Conservation (phyloP, 2,797 vertebrate genomes). For the Galagoides demidoff region DNA sequence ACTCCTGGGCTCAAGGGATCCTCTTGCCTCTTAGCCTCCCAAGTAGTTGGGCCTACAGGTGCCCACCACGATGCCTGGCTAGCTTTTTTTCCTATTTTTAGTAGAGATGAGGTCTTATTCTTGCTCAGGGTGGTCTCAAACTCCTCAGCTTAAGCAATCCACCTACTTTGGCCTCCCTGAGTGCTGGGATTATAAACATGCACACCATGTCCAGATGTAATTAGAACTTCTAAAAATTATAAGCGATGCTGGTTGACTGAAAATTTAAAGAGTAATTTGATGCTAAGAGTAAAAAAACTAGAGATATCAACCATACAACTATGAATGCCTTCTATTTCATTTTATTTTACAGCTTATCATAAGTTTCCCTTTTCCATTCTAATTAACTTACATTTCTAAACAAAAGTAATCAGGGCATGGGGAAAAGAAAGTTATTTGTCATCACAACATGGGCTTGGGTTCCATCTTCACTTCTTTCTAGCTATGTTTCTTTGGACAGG, state of each 20-base stretch:
- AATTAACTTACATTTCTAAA: slow-evolving; percentile 72
- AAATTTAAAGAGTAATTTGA: slow-evolving; percentile 47
- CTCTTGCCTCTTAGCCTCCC: too few relatives aligned
- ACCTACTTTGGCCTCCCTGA: too few relatives aligned
- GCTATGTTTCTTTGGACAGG: not conserved
- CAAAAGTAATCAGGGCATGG: slow-evolving; percentile 1
- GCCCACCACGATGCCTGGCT: too few relatives aligned
- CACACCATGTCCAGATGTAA: not conserved
- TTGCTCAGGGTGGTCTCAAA: too few relatives aligned
- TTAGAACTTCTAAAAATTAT: not conserved
- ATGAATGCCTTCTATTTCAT: slow-evolving; percentile 64
- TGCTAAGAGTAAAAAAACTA: slow-evolving; percentile 33
- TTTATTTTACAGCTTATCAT: slow-evolving; percentile 66
- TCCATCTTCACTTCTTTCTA: not conserved
- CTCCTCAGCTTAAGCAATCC: too few relatives aligned
- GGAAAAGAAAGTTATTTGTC: slow-evolving; percentile 64
- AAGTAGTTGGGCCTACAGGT: too few relatives aligned
- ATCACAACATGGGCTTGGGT: not conserved
- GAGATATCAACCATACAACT: not conserved
- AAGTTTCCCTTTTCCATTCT: slow-evolving; percentile 56
- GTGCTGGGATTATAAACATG: too few relatives aligned
- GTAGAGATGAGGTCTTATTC: too few relatives aligned
- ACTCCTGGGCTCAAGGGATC: too few relatives aligned
- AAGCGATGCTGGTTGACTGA: not conserved
- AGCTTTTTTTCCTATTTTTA: too few relatives aligned